Conservation (phyloP, 2,797 vertebrate genomes). For the Sebastes reedi region DNA sequence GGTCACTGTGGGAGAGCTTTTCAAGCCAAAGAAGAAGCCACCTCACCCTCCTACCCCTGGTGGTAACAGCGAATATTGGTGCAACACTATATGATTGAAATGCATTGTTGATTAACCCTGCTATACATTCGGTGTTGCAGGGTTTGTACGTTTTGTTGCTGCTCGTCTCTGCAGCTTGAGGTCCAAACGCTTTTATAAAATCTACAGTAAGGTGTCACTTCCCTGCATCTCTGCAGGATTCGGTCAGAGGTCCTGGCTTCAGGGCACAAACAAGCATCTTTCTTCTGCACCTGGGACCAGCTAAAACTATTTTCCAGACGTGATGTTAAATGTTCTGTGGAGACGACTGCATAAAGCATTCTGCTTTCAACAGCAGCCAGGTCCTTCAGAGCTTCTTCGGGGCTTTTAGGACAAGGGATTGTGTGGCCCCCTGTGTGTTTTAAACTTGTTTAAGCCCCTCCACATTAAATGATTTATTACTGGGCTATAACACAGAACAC, state of each 20-base stretch:
- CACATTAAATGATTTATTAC: slow-evolving; percentile 71
- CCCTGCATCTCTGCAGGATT: slow-evolving; percentile 3
- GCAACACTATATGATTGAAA: not conserved
- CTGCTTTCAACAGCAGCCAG: slow-evolving; percentile 71
- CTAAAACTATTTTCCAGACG: slow-evolving; percentile 79
- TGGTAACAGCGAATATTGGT: not conserved
- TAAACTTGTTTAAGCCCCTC: slow-evolving; percentile 65
- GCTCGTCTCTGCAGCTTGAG: slow-evolving; percentile 15
- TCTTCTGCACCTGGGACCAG: slow-evolving; percentile 55
- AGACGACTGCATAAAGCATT: slow-evolving; percentile 61
- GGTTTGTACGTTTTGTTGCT: not conserved
- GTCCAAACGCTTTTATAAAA: slow-evolving; percentile 27
- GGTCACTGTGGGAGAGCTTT: slow-evolving; percentile 34
- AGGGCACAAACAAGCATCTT: slow-evolving; percentile 61
- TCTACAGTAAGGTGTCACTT: slow-evolving; percentile 32
- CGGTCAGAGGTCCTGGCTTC: slow-evolving; percentile 29
- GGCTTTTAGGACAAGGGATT: slow-evolving; percentile 43
- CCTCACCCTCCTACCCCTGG: not conserved
- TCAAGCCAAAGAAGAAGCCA: slow-evolving; percentile 31
- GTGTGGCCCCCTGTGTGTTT: slow-evolving; percentile 63
- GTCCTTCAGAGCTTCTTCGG: slow-evolving; percentile 58
- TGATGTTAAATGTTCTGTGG: slow-evolving; percentile 75
- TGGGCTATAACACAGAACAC: slow-evolving; percentile 55
- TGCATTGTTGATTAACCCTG: not conserved
- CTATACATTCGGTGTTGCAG: not conserved